Evolutionary conservation across 2,113 vertebrate species (phyloP), one percentile per base, ranked within the genome.

Genomic region (Crocuta crocuta): DNA sequence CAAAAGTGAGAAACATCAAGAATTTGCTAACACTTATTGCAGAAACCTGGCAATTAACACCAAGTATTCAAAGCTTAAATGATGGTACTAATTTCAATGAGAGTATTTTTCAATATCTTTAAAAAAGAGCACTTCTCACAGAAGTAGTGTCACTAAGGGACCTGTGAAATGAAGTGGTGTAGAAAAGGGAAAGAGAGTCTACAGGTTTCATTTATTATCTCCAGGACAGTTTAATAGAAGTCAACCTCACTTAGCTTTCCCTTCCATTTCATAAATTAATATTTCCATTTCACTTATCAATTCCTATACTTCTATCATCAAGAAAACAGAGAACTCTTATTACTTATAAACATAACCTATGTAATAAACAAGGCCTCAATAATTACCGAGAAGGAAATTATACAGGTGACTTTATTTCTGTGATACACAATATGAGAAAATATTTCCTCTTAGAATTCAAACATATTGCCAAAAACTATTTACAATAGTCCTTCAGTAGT

Each of bases 391-490:
- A 92, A 90, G 55, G 82, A 97, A 96, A 97, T 89, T 88, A 97
- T 23, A 35, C 15, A 89, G n/a, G 24, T 94, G 80, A 91, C 82
- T 97, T 95, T 97, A 98, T 98, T 98, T 94, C 83, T 91, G 21
- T 95, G 50, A 93, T 76, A 91, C 2, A 96, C 12, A 95, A 78
- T 71, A 96, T 78, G 19, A 86, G 28, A 96, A 92, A 26, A 3
- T 89, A 90, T 65, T 92, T 93, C 63, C n/a, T 78, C 73, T 93
- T 92, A 84, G 65, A 97, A 95, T 68, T 92, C 91, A 98, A 87
- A 97, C 74, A 97, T 79, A 84, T 45, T 76, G 28, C 84, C 53
- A 66, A 94, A 76, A 80, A 33, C 63, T 90, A 53, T 74, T 91
- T 94, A 82, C 28, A 93, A 50, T 12, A 84, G 31, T 58, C 92